Evolutionary conservation across 2,888 invertebrate genomes (phyloP).

Genomic region (Nipponacmea schrenckii): DNA sequence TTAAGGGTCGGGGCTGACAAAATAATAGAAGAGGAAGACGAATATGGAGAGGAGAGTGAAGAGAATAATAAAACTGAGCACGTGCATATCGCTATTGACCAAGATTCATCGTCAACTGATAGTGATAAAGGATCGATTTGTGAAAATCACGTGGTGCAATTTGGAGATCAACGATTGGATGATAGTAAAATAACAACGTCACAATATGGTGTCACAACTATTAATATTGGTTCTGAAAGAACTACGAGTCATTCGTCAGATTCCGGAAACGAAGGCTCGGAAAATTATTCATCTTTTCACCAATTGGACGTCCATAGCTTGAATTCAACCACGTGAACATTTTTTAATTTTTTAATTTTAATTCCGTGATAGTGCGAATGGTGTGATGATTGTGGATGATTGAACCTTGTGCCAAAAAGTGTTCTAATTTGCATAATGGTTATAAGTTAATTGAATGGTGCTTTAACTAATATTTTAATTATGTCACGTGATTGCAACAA

Average conservation of each 20-base stretch:
- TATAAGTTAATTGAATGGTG: too few species aligned
- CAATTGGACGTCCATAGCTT: too few species aligned
- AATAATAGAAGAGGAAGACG: background rate
- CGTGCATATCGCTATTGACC: background rate
- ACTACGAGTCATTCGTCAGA: background rate
- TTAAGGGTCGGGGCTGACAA: background rate
- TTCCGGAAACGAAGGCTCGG: background rate
- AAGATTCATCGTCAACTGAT: background rate
- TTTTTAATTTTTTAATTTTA: too few species aligned
- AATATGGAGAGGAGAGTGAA: background rate
- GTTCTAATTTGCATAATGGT: too few species aligned
- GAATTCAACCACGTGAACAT: too few species aligned
- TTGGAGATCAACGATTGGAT: background rate
- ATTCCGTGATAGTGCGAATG: too few species aligned
- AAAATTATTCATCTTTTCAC: background rate
- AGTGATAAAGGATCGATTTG: background rate
- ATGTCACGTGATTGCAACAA: too few species aligned
- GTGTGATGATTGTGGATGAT: too few species aligned
- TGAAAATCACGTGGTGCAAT: background rate
- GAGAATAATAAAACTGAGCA: background rate
- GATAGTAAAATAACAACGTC: background rate
- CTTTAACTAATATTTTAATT: too few species aligned
- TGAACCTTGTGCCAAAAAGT: too few species aligned
- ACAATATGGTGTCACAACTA: background rate
- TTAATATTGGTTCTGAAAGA: background rate